Evolutionary conservation across 2,113 vertebrate species (phyloP), one percentile per base, ranked within the genome.

Genomic region (Recurvirostra avosetta): DNA sequence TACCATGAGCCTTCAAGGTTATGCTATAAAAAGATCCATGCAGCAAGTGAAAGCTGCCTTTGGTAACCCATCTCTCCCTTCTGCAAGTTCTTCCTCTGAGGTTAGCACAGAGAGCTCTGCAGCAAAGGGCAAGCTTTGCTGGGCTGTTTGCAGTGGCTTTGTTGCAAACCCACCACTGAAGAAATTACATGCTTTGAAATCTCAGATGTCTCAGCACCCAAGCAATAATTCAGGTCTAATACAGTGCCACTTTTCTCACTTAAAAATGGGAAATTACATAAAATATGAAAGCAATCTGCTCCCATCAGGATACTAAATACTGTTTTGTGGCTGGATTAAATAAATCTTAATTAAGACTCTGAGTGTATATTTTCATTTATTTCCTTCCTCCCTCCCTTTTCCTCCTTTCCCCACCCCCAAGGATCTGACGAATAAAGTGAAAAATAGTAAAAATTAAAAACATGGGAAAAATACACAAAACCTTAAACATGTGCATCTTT

Each of bases 241-340:
- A 94, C 80, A 62, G 76, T 34, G 20, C 53, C 53, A 62, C 94
- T 95, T 86, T 92, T 75, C 92, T 90, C 52, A 85, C 87, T 95
- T 95, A 58, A 88, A 97, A 95, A 90, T 88, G 81, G 71, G 77
- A 88, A 97, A 82, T 92, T 88, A 15, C 55, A 87, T 85, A 49
- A 76, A 91, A 91, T 83, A 77, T 73, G 97, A 95, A 95, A 87
- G 92, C 92, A 95, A 92, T 95, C 91, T 97, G 73, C 77, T 97
- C 70, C 80, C 94, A 90, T 96, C 92, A 92, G 86, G 88, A 96
- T 94, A 89, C 74, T 95, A 96, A 95, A 92, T 94, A 89, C 89
- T 95, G 92, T 89, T 96, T 95, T 97, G 80, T 94, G 61, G 74
- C 62, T 79, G 84, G 89, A 82, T 85, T 92, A 95, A 93, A 73